A percentile compares a stretch with the other conserved stretches of the same genome.
phyloP scores from a whole-genome alignment of 2,797 vertebrate species.

The Acanthiza pusilla region DNA sequence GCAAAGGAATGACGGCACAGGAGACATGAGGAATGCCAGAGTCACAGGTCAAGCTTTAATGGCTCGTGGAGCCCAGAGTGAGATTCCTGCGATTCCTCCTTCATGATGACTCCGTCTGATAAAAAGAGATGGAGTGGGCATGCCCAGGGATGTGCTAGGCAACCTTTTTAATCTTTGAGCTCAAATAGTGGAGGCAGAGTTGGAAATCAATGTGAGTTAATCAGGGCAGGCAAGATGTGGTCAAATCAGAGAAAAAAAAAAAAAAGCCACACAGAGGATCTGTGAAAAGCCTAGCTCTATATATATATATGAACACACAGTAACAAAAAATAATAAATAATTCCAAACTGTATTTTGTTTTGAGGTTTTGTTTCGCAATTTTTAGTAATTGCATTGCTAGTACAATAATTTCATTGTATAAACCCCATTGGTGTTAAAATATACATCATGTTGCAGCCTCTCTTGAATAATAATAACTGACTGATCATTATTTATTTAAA shows the following conservation, averaged over 20 bases:
- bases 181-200: background rate
- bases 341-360: background rate
- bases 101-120: background rate
- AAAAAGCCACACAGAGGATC: background rate
- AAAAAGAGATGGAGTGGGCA: background rate
- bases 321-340: background rate
- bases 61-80: background rate
- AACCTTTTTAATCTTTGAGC: background rate
- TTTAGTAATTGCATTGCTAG: background rate
- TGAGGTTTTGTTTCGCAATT: background rate
- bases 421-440: background rate
- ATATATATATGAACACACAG: no score
- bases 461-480: background rate
- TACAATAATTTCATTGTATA: background rate
- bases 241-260: background rate
- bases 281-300: background rate
- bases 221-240: background rate
- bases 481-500: conserved; percentile 26
- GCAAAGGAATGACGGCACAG: background rate
- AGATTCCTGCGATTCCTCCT: conserved; percentile 26
- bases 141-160: background rate
- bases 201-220: background rate
- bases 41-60: conserved; percentile 38
- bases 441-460: background rate
- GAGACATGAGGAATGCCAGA: background rate